These are phyloP conservation scores for Eleginops maclovinus DNA, from an alignment of 2,113 vertebrate species.

Conservation along the genomic window DNA sequence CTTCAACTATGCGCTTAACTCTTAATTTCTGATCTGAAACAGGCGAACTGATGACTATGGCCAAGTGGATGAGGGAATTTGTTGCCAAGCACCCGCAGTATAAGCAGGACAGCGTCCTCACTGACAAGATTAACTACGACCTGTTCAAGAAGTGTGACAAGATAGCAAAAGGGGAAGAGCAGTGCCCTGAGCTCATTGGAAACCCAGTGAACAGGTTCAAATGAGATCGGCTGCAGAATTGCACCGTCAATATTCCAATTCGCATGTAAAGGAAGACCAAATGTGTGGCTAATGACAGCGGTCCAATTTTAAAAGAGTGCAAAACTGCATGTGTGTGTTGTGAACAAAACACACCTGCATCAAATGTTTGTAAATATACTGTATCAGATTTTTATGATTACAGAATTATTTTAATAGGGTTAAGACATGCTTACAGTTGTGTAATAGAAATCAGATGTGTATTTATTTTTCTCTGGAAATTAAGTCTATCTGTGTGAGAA, in stretches of 20 bases:
- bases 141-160: constrained; percentile 90
- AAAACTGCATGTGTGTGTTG: constrained; percentile 77
- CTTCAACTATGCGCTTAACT: background rate
- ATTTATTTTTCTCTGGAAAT: constrained; percentile 83
- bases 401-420: constrained; percentile 94
- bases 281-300: constrained; percentile 71
- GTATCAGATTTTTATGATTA: constrained; percentile 96
- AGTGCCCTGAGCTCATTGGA: constrained; percentile 93
- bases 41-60: constrained; percentile 98
- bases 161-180: constrained; percentile 89
- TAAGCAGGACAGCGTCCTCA: constrained; percentile 95
- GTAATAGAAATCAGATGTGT: constrained; percentile 80
- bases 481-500: constrained; percentile 66
- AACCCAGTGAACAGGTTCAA: constrained; percentile 88
- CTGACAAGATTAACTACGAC: constrained; percentile 96
- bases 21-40: constrained; percentile 1
- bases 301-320: constrained; percentile 79
- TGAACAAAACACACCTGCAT: constrained; percentile 83
- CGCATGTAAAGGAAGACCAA: constrained; percentile 85
- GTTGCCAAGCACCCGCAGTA: constrained; percentile 91
- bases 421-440: constrained; percentile 63
- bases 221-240: constrained; percentile 66
- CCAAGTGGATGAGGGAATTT: constrained; percentile 97
- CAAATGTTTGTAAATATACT: constrained; percentile 90
- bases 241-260: constrained; percentile 28